phyloP scores from a whole-genome alignment of 2,113 vertebrate genomes.

The Pomatostomus ruficeps region DNA sequence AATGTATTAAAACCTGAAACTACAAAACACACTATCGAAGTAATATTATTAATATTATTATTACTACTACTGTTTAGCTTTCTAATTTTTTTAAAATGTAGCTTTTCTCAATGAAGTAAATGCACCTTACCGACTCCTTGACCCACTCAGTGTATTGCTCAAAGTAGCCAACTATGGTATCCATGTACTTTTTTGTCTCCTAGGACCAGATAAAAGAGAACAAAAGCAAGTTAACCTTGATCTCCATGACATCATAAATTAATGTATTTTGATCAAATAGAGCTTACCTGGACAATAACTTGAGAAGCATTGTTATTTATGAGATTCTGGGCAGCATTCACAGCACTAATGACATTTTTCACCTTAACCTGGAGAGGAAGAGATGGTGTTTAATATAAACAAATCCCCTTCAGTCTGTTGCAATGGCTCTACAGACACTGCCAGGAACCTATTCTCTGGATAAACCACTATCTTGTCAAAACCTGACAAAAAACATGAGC shows the following conservation, averaged over 20 bases:
- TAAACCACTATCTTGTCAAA: not conserved
- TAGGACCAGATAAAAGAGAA: not conserved
- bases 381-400: not conserved
- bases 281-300: conserved; percentile 78
- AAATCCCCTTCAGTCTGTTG: not conserved
- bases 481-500: not conserved
- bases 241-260: not conserved
- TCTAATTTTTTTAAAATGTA: not conserved
- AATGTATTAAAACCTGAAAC: not conserved
- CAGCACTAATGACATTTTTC: conserved; percentile 63
- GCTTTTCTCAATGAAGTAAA: not conserved
- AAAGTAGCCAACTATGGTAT: conserved; percentile 83
- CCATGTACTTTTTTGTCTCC: conserved; percentile 83
- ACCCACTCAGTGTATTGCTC: conserved; percentile 86
- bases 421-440: not conserved
- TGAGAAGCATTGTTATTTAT: conserved; percentile 78
- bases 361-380: conserved; percentile 77
- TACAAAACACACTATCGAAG: not conserved
- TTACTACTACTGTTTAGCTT: not conserved
- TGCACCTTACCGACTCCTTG: conserved; percentile 80
- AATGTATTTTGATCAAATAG: not conserved
- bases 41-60: not conserved
- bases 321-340: conserved; percentile 83
- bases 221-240: not conserved
- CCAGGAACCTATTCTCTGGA: not conserved